Evolutionary conservation across 2,797 vertebrate species (phyloP).

Genomic region (Phrynocephalus forsythii): DNA sequence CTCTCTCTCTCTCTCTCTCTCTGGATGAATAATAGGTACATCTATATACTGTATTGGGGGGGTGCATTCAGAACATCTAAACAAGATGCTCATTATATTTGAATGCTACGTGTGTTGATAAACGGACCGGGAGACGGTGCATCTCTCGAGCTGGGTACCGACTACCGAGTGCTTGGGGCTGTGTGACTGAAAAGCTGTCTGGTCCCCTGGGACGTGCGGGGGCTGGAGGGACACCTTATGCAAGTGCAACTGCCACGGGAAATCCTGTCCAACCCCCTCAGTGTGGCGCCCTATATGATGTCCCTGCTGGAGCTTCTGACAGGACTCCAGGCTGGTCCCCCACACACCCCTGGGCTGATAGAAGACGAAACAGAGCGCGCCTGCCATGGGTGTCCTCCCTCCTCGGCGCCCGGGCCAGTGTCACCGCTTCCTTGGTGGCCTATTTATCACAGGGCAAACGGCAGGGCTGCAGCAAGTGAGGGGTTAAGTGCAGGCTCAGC

Average conservation of each 20-base stretch:
- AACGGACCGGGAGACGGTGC: not conserved
- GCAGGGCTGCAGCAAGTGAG: conserved; percentile 67
- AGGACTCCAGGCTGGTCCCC: no score
- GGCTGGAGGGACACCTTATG: not conserved
- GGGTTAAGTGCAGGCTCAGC: conserved; percentile 87
- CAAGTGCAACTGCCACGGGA: not conserved
- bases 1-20: no score
- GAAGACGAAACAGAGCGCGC: not conserved
- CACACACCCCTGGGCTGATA: not conserved
- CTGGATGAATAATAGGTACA: no score
- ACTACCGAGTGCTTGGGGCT: not conserved
- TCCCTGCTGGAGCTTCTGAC: conserved; percentile 30
- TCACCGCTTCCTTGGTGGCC: conserved; percentile 11
- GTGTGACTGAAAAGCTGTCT: not conserved
- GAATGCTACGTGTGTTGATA: not conserved
- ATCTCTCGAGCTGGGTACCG: not conserved
- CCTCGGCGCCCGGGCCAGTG: not conserved
- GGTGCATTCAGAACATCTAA: no score
- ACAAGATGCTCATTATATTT: no score
- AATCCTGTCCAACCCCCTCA: conserved; percentile 32
- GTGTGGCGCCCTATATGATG: conserved; percentile 51
- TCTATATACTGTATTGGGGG: no score
- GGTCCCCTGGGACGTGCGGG: not conserved
- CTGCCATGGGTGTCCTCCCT: not conserved
- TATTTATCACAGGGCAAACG: conserved; percentile 13